Conservation (phyloP, 2,113 vertebrate genomes). For the Erinaceus europaeus region DNA sequence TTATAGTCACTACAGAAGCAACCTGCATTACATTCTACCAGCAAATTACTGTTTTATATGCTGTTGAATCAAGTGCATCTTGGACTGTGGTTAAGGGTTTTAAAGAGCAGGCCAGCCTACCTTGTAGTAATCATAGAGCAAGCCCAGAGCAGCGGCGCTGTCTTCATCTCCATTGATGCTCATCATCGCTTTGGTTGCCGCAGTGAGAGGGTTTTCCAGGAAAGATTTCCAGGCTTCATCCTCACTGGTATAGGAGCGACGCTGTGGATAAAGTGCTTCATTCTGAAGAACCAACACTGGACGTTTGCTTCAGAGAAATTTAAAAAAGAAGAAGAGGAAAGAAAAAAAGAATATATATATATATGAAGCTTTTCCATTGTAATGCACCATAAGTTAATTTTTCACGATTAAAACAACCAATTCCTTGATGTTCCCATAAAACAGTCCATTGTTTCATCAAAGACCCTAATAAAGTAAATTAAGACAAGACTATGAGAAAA, state of each 20-base stretch:
- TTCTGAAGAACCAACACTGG: conserved; percentile 97
- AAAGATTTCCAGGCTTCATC: conserved; percentile 99
- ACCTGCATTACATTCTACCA: neutral
- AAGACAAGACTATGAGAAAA: neutral
- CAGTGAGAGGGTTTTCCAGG: conserved; percentile 98
- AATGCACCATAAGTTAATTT: conserved; percentile 20
- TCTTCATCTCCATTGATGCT: conserved; percentile 99
- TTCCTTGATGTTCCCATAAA: neutral
- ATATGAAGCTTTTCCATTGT: neutral
- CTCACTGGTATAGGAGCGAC: conserved; percentile 93
- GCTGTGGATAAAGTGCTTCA: conserved; percentile 91
- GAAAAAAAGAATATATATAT: too few species aligned
- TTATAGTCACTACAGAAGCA: conserved; percentile 57
- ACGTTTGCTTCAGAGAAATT: conserved; percentile 87
- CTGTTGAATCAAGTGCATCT: neutral
- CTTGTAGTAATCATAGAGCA: conserved; percentile 99
- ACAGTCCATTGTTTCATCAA: neutral
- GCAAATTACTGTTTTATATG: conserved; percentile 52
- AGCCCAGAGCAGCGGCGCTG: conserved; percentile 93
- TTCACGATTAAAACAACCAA: conserved; percentile 12
- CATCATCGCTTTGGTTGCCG: conserved; percentile 99
- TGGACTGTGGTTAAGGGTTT: neutral
- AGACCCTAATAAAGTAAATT: neutral
- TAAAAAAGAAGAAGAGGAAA: neutral
- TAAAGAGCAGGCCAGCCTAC: conserved; percentile 70